Conservation (phyloP, 2,888 invertebrate species). For the Scrobipalpa atriplicella region DNA sequence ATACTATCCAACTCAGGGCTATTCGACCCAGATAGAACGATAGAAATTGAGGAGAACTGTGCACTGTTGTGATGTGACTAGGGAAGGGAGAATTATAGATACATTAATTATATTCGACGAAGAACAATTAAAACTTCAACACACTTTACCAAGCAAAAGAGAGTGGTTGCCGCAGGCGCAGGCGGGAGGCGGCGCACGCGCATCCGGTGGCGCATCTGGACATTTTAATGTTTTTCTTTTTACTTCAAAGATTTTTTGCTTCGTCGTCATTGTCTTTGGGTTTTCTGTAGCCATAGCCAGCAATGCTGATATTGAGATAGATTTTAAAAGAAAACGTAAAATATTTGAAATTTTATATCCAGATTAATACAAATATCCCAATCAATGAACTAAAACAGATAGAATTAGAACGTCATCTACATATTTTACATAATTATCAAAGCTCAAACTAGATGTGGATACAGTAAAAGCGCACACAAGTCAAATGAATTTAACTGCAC, state of each 20-base stretch:
- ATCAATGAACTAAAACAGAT: not conserved
- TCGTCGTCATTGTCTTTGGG: not conserved
- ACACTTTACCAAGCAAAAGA: not conserved
- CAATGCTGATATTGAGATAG: no score
- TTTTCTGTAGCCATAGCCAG: not conserved
- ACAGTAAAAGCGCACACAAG: slow-evolving; percentile 3
- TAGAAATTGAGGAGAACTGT: no score
- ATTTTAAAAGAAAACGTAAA: no score
- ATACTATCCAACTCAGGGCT: no score
- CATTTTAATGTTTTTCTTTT: not conserved
- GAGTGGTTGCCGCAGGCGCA: not conserved
- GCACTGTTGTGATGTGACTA: no score
- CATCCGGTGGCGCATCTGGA: slow-evolving; percentile 18
- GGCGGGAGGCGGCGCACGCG: slow-evolving; percentile 7
- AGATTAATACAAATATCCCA: not conserved
- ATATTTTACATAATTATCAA: slow-evolving; percentile 15
- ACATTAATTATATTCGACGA: no score
- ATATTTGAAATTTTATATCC: no score
- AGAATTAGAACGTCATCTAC: slow-evolving; percentile 11
- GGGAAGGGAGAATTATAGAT: no score
- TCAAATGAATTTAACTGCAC: slow-evolving; percentile 34
- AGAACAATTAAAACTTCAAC: no score
- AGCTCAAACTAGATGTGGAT: slow-evolving; percentile 7
- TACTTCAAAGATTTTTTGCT: not conserved
- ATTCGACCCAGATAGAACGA: no score